These are phyloP conservation scores for Merops nubicus DNA, from an alignment of 2,113 vertebrate genomes.

Conservation along the genomic window DNA sequence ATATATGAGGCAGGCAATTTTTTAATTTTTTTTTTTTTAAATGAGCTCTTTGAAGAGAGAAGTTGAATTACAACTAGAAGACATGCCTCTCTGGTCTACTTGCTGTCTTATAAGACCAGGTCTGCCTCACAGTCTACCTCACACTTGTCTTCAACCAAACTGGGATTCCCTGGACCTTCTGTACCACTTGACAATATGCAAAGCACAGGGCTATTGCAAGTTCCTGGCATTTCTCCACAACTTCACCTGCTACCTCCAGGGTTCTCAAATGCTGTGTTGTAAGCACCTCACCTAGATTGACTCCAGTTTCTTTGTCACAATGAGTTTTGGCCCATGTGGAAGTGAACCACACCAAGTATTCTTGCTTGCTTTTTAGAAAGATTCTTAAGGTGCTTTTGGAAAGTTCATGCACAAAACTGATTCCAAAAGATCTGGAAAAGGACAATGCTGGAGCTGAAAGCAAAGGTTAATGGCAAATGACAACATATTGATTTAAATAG, in stretches of 20 bases:
- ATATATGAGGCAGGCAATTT: background rate
- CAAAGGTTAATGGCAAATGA: background rate
- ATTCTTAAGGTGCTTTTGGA: background rate
- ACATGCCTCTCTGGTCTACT: background rate
- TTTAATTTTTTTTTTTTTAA: background rate
- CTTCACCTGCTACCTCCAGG: background rate
- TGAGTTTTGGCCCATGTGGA: background rate
- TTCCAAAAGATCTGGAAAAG: background rate
- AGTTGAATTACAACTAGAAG: background rate
- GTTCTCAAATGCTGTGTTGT: background rate
- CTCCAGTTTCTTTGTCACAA: background rate
- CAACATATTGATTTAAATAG: background rate
- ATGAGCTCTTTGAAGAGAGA: background rate
- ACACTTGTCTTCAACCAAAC: background rate
- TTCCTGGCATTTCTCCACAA: background rate
- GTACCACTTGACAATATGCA: background rate
- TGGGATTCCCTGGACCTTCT: fast-evolving
- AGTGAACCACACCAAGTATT: background rate
- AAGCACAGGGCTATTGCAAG: background rate
- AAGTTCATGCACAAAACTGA: background rate
- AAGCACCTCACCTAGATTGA: background rate
- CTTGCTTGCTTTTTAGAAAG: background rate
- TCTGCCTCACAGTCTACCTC: background rate
- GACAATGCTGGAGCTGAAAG: background rate
- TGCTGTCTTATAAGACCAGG: background rate